Conservation (phyloP, 2,888 invertebrate genomes). For the Sipha maydis region DNA sequence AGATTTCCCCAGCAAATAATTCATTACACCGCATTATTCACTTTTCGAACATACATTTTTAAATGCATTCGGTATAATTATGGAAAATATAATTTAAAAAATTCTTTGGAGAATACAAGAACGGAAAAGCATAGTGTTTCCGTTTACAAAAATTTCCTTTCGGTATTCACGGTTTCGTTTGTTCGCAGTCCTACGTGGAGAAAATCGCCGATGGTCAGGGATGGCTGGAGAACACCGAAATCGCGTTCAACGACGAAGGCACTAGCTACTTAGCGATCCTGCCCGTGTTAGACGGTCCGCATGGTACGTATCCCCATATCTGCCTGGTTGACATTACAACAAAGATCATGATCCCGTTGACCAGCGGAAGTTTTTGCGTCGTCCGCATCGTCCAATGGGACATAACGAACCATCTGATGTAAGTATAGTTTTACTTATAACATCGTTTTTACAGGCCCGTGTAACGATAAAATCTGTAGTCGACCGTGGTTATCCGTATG, state of each 20-base stretch:
- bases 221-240: slow-evolving; percentile 68
- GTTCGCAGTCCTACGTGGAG: slow-evolving; percentile 64
- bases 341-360: slow-evolving; percentile 71
- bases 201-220: slow-evolving; percentile 62
- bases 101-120: no score
- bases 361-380: slow-evolving; percentile 80
- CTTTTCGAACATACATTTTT: no score
- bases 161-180: no score
- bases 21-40: not conserved
- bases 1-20: not conserved
- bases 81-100: no score
- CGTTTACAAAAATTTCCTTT: no score
- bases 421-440: slow-evolving; percentile 64
- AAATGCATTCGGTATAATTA: no score
- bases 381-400: slow-evolving; percentile 82
- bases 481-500: no score
- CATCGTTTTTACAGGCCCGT: no score
- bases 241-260: slow-evolving; percentile 68
- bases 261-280: slow-evolving; percentile 70
- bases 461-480: no score
- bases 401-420: slow-evolving; percentile 76
- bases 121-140: no score
- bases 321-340: slow-evolving; percentile 66
- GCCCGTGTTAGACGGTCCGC: slow-evolving; percentile 70
- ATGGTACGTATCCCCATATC: slow-evolving; percentile 69